Evolutionary conservation across 2,888 invertebrate genomes (phyloP).

Genomic region (Tenodera sinensis): DNA sequence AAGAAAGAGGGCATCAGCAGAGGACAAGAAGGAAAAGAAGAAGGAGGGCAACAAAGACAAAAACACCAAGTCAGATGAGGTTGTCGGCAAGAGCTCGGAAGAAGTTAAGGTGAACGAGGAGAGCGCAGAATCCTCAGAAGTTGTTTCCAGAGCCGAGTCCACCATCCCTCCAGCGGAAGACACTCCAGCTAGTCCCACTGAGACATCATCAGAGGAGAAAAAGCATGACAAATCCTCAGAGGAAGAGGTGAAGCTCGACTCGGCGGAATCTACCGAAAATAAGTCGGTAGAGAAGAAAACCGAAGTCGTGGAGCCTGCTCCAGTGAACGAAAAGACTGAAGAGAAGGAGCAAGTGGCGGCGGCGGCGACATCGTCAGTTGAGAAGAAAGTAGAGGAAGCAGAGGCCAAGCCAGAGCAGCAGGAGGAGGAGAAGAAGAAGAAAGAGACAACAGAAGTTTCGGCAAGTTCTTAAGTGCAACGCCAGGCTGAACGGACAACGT

Average conservation of each 20-base stretch:
- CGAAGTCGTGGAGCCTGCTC: slow-evolving; percentile 18
- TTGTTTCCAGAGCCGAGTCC: slow-evolving; percentile 12
- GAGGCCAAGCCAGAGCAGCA: slow-evolving; percentile 14
- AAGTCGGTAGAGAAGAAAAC: neutral
- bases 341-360: slow-evolving; percentile 30
- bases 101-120: neutral
- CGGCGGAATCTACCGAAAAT: neutral
- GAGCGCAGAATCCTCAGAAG: slow-evolving; percentile 20
- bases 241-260: neutral
- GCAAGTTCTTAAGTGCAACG: neutral
- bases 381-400: slow-evolving; percentile 2
- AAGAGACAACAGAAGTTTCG: neutral
- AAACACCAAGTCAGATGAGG: slow-evolving; percentile 19
- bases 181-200: neutral
- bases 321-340: slow-evolving; percentile 18
- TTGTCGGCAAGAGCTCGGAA: neutral
- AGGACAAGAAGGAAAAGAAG: neutral
- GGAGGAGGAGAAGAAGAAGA: too few relatives aligned
- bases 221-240: neutral
- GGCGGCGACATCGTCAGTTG: slow-evolving; percentile 24
- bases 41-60: neutral
- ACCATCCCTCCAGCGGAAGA: neutral
- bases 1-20: neutral
- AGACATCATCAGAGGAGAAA: neutral
- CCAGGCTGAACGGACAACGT: neutral